These are phyloP conservation scores for Glyptemys insculpta DNA, from an alignment of 2,797 vertebrate genomes.

Conservation along the genomic window DNA sequence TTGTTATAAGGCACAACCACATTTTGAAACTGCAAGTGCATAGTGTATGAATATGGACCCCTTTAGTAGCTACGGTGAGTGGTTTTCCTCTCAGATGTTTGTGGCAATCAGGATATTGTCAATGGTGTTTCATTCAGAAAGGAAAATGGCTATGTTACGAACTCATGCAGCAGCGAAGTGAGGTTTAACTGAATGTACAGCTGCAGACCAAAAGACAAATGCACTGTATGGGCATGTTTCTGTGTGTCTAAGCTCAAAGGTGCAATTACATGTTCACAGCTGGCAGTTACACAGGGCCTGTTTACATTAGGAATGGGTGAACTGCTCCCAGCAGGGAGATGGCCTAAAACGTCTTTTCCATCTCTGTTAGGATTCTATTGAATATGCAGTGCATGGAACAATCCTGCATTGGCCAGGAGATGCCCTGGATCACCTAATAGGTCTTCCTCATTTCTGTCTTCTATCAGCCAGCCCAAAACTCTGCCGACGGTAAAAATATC, in stretches of 20 bases:
- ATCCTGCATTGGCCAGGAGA: not conserved
- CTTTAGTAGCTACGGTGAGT: not conserved
- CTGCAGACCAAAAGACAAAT: not conserved
- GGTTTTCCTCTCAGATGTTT: not conserved
- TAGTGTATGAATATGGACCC: not conserved
- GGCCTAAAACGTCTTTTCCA: not conserved
- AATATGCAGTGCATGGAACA: not conserved
- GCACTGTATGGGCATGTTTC: not conserved
- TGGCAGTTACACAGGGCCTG: not conserved
- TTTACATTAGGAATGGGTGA: not conserved
- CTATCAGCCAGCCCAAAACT: not conserved
- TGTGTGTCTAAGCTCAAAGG: not conserved
- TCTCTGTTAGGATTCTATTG: not conserved
- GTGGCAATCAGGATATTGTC: not conserved
- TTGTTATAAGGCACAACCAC: not conserved
- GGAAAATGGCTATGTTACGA: not conserved
- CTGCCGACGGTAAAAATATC: not conserved
- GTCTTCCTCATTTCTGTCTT: not conserved
- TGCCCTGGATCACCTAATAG: not conserved
- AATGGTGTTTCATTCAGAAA: not conserved
- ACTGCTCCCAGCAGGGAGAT: not conserved
- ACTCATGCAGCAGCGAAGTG: not conserved
- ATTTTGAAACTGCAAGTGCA: not conserved
- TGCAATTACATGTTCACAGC: not conserved
- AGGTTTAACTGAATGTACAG: not conserved